phyloP scores from a whole-genome alignment of 2,797 vertebrate species.

The Parambassis ranga region DNA sequence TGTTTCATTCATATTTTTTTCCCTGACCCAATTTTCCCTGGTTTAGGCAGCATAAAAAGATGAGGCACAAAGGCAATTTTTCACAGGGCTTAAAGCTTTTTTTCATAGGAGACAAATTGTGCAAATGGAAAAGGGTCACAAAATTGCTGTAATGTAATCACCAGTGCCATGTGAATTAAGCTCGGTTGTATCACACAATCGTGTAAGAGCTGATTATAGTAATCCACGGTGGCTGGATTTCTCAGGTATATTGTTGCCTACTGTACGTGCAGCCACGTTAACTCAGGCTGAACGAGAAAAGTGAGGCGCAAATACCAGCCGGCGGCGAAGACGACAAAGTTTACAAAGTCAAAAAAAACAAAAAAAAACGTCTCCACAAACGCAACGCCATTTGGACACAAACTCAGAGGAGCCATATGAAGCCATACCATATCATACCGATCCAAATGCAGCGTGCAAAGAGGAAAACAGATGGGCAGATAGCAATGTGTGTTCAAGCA shows the following conservation, averaged over 20 bases:
- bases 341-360: slow-evolving; percentile 36
- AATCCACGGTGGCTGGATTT: slow-evolving; percentile 28
- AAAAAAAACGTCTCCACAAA: background rate
- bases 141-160: slow-evolving; percentile 62
- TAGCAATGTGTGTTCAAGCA: slow-evolving; percentile 24
- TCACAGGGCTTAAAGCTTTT: slow-evolving; percentile 64
- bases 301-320: background rate
- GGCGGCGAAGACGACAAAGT: slow-evolving; percentile 1
- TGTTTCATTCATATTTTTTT: slow-evolving; percentile 73
- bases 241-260: slow-evolving; percentile 33
- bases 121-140: slow-evolving; percentile 57
- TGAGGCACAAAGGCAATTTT: slow-evolving; percentile 68
- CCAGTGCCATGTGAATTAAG: slow-evolving; percentile 37
- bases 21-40: slow-evolving; percentile 69
- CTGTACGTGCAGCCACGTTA: slow-evolving; percentile 7
- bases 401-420: slow-evolving; percentile 28
- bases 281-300: background rate
- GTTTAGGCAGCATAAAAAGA: slow-evolving; percentile 66
- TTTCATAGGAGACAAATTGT: slow-evolving; percentile 59
- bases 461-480: slow-evolving; percentile 55
- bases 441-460: slow-evolving; percentile 23
- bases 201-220: slow-evolving; percentile 40
- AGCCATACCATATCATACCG: background rate
- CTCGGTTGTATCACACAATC: slow-evolving; percentile 32
- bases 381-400: slow-evolving; percentile 18